Base-by-base conservation (phyloP, 2,888 invertebrate genomes). In the Hirtodrosophila cameraria region DNA sequence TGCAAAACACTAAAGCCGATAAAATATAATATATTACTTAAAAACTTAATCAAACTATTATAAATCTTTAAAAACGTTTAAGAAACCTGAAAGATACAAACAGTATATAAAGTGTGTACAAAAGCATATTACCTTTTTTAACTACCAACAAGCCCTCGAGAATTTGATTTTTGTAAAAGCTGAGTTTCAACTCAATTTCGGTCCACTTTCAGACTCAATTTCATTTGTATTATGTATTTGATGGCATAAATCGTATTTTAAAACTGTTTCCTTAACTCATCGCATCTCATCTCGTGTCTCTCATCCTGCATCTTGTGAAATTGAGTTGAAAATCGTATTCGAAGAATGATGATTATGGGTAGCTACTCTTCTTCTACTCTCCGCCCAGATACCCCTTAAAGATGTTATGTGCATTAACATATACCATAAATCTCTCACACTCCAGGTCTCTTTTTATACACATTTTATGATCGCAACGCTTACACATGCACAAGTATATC, bases 241-340 rank as follows among this genome's bases (percentile, higher is more conserved):
- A 60, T 49, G 49, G 65, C 71, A 65, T 65, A 69, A 69, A 69
- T 64, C 65, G 71, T 33, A 53, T 71, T 65, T 70, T 60, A 71
- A 70, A 71, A 69, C 65, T 41, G 59, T 64, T 68, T 30, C 27
- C 30, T 20, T 8, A 38, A 27, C 42, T n/a, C n/a, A n/a, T n/a
- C n/a, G n/a, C n/a, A 41, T 54, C 13, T 25, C 27, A n/a, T 12
- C 16, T 25, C 27, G 9, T 25, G 39, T 50, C 39, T 35, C 16
- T 27, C n/a, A 12, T n/a, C 7, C 4, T 25, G 7, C 11, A 9
- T 3, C 6, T 2, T 25, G 7, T n/a, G 20, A 64, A 64, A 69
- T 70, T 68, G 59, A 70, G 35, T 35, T 52, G 41, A 54, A 16
- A 35, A n/a, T 13, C 9, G 16, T 7, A 23, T 23, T 23, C 23